These are phyloP conservation scores for Sylvietta virens DNA, from an alignment of 2,113 vertebrate genomes.

Conservation along the genomic window DNA sequence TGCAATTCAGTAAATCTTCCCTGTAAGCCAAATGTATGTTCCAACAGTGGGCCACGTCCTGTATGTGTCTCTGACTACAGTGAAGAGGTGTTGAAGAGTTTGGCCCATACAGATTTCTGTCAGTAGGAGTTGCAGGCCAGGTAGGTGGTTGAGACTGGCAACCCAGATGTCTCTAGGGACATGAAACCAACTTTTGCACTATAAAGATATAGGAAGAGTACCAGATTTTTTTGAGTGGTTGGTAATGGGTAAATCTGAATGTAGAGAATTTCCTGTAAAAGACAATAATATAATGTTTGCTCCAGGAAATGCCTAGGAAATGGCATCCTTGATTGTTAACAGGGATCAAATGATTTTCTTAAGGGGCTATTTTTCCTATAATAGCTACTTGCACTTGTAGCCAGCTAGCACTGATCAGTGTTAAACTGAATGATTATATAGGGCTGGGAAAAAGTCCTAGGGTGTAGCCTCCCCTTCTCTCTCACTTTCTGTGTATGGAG, in stretches of 20 bases:
- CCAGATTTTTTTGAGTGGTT: neutral
- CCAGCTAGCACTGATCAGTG: neutral
- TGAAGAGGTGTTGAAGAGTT: neutral
- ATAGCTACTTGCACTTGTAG: neutral
- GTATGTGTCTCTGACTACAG: neutral
- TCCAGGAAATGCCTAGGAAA: neutral
- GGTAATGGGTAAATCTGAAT: neutral
- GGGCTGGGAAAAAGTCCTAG: neutral
- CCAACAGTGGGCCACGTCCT: fast-evolving
- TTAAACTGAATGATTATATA: neutral
- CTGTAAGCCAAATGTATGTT: neutral
- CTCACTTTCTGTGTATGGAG: fast-evolving
- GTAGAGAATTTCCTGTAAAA: neutral
- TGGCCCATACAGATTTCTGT: fast-evolving
- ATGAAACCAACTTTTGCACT: neutral
- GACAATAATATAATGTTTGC: neutral
- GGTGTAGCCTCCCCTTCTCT: neutral
- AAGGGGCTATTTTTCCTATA: neutral
- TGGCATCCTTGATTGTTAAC: neutral
- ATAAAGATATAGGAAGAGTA: neutral
- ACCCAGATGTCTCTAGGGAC: neutral
- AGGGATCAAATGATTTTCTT: neutral
- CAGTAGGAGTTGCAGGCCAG: neutral
- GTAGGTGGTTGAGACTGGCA: neutral
- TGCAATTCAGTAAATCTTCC: neutral